These are phyloP conservation scores for Morinoia aosen DNA, from an alignment of 2,888 invertebrate species.

Conservation along the genomic window DNA sequence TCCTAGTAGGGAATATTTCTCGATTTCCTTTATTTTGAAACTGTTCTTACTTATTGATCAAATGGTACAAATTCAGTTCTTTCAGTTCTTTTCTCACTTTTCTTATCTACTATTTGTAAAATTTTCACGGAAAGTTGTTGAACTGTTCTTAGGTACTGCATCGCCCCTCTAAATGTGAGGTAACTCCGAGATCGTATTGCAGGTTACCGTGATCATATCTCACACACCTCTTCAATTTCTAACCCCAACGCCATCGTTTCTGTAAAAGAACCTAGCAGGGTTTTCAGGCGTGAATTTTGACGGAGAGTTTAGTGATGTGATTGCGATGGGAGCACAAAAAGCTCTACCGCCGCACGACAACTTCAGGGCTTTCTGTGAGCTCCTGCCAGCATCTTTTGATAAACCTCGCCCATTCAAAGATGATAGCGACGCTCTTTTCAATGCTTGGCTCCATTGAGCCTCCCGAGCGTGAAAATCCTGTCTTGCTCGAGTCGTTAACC, in stretches of 20 bases:
- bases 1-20: too few relatives aligned
- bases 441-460: slow-evolving; percentile 38
- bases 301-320: not conserved
- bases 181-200: not conserved
- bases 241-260: not conserved
- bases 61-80: too few relatives aligned
- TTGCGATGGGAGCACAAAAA: not conserved
- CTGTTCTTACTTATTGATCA: too few relatives aligned
- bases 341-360: not conserved
- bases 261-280: not conserved
- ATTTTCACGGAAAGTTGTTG: too few relatives aligned
- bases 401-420: slow-evolving; percentile 42
- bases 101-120: too few relatives aligned
- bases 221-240: not conserved
- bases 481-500: slow-evolving; percentile 33
- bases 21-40: too few relatives aligned
- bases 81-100: too few relatives aligned
- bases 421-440: slow-evolving; percentile 43
- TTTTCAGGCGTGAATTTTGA: not conserved
- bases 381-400: slow-evolving; percentile 40
- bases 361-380: slow-evolving; percentile 8
- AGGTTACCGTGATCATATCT: not conserved
- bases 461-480: slow-evolving; percentile 23
- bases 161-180: too few relatives aligned
- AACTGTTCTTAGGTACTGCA: too few relatives aligned